phyloP scores from a whole-genome alignment of 2,113 vertebrate species.

The Psilopogon haemacephalus region DNA sequence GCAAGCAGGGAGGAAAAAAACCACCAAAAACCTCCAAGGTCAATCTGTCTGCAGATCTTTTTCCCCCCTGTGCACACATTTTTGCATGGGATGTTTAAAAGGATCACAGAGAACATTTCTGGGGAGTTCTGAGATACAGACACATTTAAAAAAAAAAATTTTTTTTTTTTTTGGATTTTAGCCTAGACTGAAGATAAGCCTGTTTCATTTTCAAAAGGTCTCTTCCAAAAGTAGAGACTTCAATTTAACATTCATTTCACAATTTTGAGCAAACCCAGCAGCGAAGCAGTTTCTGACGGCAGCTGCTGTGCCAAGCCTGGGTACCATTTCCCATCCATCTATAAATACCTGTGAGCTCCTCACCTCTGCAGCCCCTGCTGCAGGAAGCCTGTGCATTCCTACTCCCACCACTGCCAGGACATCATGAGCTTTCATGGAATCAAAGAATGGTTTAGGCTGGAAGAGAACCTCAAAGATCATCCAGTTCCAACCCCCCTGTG shows the following conservation, averaged over 20 bases:
- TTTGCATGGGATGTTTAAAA: slow-evolving; percentile 12
- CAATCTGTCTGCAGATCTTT: background rate
- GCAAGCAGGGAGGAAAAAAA: background rate
- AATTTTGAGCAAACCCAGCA: slow-evolving; percentile 33
- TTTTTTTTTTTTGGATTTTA: slow-evolving; percentile 50
- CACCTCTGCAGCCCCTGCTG: background rate
- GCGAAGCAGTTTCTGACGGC: background rate
- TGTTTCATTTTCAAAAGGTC: slow-evolving; percentile 63
- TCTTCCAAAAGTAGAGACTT: slow-evolving; percentile 66
- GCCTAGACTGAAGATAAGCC: slow-evolving; percentile 64
- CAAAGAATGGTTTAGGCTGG: too few species aligned
- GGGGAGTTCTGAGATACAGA: slow-evolving; percentile 15
- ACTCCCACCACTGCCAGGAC: background rate
- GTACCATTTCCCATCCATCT: background rate
- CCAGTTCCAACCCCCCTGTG: too few species aligned
- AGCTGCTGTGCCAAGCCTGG: background rate
- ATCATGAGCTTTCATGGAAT: background rate
- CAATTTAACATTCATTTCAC: slow-evolving; percentile 54
- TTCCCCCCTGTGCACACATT: background rate
- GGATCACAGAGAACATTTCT: background rate
- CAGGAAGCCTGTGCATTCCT: background rate
- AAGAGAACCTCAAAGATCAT: too few species aligned
- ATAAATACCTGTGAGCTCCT: background rate
- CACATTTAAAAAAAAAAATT: too few species aligned
- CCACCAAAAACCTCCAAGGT: background rate